These are phyloP conservation scores for Megalops cyprinoides DNA, from an alignment of 2,797 vertebrate species.

Conservation along the genomic window DNA sequence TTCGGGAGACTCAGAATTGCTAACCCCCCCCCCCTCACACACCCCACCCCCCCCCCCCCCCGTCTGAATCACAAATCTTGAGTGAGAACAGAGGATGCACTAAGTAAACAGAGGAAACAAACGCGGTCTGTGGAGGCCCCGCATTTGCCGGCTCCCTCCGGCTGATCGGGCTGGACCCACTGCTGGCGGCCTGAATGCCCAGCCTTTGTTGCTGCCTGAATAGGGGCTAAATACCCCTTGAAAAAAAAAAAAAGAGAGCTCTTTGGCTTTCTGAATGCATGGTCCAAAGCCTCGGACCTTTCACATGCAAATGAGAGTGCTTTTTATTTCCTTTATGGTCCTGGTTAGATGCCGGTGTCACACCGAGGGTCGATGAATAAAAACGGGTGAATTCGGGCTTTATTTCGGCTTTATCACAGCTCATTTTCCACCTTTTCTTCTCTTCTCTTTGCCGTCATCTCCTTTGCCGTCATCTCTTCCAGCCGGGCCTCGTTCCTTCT, in stretches of 20 bases:
- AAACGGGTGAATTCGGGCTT: constrained; percentile 71
- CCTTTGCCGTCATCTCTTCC: constrained; percentile 67
- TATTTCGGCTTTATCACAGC: constrained; percentile 66
- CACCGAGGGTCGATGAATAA: constrained; percentile 74
- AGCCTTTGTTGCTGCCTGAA: constrained; percentile 81
- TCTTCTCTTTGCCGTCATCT: constrained; percentile 48
- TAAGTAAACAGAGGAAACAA: constrained; percentile 85
- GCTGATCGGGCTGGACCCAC: constrained; percentile 74
- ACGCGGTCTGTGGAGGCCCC: constrained; percentile 76
- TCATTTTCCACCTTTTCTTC: constrained; percentile 43
- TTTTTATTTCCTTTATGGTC: constrained; percentile 71
- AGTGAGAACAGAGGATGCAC: constrained; percentile 70
- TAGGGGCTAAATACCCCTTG: constrained; percentile 82
- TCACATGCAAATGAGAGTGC: constrained; percentile 79
- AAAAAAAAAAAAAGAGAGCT: constrained; percentile 76
- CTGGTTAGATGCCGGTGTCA: constrained; percentile 74
- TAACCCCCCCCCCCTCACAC: constrained; percentile 67
- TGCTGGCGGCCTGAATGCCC: constrained; percentile 69
- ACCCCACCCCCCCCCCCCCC: too few relatives aligned
- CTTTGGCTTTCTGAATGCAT: constrained; percentile 68
- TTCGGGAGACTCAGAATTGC: not conserved
- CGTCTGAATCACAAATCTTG: constrained; percentile 67
- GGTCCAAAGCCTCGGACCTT: constrained; percentile 71
- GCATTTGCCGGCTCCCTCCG: constrained; percentile 67
- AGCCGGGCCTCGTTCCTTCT: constrained; percentile 65